A percentile compares a stretch with the other conserved stretches of the same genome.
Conservation (phyloP, 1,140 invertebrate genomes). For the Musca vetustissima region DNA sequence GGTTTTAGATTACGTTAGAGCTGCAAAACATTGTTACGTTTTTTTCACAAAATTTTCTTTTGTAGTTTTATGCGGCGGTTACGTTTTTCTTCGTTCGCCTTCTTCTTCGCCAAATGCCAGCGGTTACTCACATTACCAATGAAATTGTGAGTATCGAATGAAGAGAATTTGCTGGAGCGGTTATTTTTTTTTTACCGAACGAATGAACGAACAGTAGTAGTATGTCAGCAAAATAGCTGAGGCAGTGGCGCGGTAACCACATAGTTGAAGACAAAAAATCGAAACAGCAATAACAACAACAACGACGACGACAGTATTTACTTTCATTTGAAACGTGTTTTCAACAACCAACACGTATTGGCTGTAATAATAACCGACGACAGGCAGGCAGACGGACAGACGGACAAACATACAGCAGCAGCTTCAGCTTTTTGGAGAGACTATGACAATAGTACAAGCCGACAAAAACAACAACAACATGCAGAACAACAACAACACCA, state of each 20-base stretch:
- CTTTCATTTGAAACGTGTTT: slow-evolving; percentile 24
- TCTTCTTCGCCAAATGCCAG: neutral
- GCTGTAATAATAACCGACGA: neutral
- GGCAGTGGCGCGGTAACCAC: neutral
- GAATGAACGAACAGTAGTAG: too few relatives aligned
- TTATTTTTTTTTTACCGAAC: too few relatives aligned
- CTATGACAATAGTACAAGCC: neutral
- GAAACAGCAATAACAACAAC: slow-evolving; percentile 29
- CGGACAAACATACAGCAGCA: neutral
- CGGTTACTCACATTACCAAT: slow-evolving; percentile 40
- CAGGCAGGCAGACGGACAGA: neutral
- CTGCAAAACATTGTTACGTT: slow-evolving; percentile 29
- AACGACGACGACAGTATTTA: slow-evolving; percentile 10
- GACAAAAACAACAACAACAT: too few relatives aligned
- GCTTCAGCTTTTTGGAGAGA: too few relatives aligned
- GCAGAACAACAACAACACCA: too few relatives aligned
- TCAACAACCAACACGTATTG: slow-evolving; percentile 14
- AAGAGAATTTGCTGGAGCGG: slow-evolving; percentile 26
- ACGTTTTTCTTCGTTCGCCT: neutral
- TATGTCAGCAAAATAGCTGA: neutral
- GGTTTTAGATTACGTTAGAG: slow-evolving; percentile 18
- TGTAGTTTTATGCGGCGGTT: neutral
- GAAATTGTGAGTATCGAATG: slow-evolving; percentile 37
- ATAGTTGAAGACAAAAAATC: neutral
- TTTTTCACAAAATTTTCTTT: slow-evolving; percentile 10